phyloP scores from a whole-genome alignment of 2,113 vertebrate genomes.

The Boleophthalmus pectinirostris region DNA sequence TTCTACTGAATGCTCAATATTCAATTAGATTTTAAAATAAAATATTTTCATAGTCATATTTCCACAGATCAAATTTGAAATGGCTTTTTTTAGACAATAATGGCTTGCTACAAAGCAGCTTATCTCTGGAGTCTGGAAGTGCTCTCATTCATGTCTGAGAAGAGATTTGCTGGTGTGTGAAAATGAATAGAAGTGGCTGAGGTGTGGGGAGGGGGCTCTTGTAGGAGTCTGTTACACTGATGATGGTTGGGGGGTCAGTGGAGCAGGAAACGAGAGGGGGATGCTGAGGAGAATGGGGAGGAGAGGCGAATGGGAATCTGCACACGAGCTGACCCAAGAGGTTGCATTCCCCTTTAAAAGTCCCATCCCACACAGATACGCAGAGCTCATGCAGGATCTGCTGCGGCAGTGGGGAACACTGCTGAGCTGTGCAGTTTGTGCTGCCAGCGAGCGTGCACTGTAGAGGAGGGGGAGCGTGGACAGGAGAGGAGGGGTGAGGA shows the following conservation, averaged over 20 bases:
- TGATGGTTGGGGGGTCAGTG: conserved; percentile 32
- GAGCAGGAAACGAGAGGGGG: conserved; percentile 19
- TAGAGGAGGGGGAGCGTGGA: conserved; percentile 71
- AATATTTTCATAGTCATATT: not conserved
- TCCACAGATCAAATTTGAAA: conserved; percentile 11
- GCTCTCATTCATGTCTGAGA: conserved; percentile 49
- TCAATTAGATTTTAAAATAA: not conserved
- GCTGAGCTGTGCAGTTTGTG: conserved; percentile 89
- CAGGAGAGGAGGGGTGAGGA: conserved; percentile 51
- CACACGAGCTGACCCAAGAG: conserved; percentile 75
- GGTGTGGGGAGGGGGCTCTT: conserved; percentile 44
- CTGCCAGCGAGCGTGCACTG: conserved; percentile 79
- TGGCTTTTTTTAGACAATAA: conserved; percentile 24
- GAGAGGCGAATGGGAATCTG: conserved; percentile 60
- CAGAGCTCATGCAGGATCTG: conserved; percentile 86
- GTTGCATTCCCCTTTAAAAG: conserved; percentile 88
- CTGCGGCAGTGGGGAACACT: conserved; percentile 86
- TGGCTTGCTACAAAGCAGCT: conserved; percentile 35
- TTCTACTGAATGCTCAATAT: not conserved
- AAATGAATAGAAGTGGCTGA: conserved; percentile 51
- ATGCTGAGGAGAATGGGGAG: conserved; percentile 48
- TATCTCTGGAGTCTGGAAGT: conserved; percentile 34
- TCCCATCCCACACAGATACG: conserved; percentile 83
- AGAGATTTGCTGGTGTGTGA: conserved; percentile 54
- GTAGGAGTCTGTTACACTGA: conserved; percentile 58